A percentile compares a stretch with the other conserved stretches of the same genome.
These are phyloP conservation scores for Listronotus bonariensis DNA, from an alignment of 1,140 invertebrate genomes.

Conservation along the genomic window DNA sequence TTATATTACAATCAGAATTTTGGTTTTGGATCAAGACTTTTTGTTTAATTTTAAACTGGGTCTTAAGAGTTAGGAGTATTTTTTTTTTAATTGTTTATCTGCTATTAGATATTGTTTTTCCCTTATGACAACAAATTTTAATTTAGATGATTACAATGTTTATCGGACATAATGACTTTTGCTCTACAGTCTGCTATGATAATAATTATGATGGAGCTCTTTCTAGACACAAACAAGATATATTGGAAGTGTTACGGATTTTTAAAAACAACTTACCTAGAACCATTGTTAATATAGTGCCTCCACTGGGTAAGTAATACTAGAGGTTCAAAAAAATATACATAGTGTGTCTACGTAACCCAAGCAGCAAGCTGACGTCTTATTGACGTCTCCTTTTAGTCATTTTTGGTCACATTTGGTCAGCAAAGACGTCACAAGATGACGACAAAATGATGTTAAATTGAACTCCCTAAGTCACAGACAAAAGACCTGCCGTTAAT, in stretches of 20 bases:
- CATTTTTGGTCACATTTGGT: no score
- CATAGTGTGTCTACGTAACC: no score
- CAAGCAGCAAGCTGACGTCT: no score
- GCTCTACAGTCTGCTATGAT: slow-evolving; percentile 63
- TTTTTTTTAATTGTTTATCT: not conserved
- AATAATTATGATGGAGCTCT: slow-evolving; percentile 51
- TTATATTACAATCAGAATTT: no score
- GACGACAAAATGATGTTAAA: no score
- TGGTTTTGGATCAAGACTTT: no score
- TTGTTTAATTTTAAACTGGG: no score
- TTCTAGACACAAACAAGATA: slow-evolving; percentile 58
- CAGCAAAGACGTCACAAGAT: no score
- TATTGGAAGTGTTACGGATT: slow-evolving; percentile 60
- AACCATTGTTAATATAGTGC: slow-evolving; percentile 65
- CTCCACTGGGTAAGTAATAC: slow-evolving; percentile 57
- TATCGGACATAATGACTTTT: slow-evolving; percentile 67
- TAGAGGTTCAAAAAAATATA: no score
- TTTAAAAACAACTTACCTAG: slow-evolving; percentile 65
- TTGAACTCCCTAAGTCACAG: no score
- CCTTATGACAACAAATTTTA: not conserved
- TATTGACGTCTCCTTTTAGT: no score
- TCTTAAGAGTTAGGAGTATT: not conserved
- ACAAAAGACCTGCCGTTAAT: no score
- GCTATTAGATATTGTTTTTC: not conserved
- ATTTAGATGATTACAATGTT: slow-evolving; percentile 46